Evolutionary conservation across 2,888 invertebrate genomes (phyloP).

Genomic region (Sphinx pinastri): DNA sequence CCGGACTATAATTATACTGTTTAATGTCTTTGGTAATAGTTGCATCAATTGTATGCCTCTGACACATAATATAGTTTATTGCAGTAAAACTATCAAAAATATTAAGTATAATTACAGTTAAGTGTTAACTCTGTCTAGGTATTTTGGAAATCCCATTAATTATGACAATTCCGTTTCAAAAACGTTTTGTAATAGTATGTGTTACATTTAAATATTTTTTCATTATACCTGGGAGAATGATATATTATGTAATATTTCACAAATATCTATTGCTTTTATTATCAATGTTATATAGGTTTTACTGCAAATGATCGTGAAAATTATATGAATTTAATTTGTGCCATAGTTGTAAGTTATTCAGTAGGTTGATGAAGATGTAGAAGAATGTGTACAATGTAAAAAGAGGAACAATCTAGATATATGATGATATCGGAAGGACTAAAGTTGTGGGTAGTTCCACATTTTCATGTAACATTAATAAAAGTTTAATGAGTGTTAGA

Average conservation of each 20-base stretch:
- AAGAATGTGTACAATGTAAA: constrained; percentile 22
- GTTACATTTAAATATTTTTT: neutral
- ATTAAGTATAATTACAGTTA: too few relatives aligned
- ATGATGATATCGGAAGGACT: neutral
- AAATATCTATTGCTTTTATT: too few relatives aligned
- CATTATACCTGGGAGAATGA: neutral
- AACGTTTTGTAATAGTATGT: neutral
- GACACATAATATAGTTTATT: neutral
- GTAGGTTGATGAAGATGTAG: neutral
- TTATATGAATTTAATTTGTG: constrained; percentile 21
- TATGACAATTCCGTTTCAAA: too few relatives aligned
- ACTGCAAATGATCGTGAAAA: neutral
- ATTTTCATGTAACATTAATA: neutral
- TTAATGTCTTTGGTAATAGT: too few relatives aligned
- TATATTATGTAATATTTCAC: too few relatives aligned
- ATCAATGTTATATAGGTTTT: neutral
- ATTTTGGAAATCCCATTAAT: too few relatives aligned
- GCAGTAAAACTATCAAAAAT: neutral
- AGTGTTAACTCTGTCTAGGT: too few relatives aligned
- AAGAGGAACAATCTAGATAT: constrained; percentile 18
- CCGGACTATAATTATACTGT: too few relatives aligned
- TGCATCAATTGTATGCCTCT: neutral
- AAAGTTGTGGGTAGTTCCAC: neutral
- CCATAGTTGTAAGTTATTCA: constrained; percentile 4
- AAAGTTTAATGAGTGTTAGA: too few relatives aligned